These are phyloP conservation scores for Chelonia mydas DNA, from an alignment of 2,797 vertebrate species.

Conservation along the genomic window DNA sequence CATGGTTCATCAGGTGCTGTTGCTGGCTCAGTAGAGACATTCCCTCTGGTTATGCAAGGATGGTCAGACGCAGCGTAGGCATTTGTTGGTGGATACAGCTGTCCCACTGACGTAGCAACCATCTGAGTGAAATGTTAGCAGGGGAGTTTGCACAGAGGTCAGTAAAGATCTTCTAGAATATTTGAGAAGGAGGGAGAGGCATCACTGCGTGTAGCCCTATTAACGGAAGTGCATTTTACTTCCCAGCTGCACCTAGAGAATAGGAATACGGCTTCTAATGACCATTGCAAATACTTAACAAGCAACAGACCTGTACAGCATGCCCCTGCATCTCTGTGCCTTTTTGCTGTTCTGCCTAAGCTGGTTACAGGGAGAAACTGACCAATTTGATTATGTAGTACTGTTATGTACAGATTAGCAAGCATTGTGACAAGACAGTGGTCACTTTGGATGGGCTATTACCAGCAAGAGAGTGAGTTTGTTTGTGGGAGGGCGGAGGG, in stretches of 20 bases:
- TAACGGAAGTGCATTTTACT: not conserved
- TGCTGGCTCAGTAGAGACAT: not conserved
- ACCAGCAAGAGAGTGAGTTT: too few species aligned
- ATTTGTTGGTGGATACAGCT: not conserved
- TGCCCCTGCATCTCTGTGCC: not conserved
- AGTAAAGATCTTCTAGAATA: not conserved
- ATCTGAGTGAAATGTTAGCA: not conserved
- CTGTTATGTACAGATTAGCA: not conserved
- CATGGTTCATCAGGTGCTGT: rapidly evolving
- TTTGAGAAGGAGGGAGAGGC: not conserved
- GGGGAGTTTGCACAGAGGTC: not conserved
- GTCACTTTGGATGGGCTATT: too few species aligned
- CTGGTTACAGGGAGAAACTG: not conserved
- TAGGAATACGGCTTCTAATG: not conserved
- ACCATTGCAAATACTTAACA: not conserved
- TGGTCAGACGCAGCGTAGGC: not conserved
- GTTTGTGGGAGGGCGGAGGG: too few species aligned
- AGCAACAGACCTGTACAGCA: not conserved
- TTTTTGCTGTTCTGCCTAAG: not conserved
- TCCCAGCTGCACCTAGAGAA: not conserved
- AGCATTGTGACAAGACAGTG: not conserved
- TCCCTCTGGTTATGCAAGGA: not conserved
- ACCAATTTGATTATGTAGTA: not conserved
- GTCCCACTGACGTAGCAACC: not conserved
- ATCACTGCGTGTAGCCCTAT: not conserved